Percentiles rank a stretch among this genome's conserved stretches.
These are phyloP conservation scores for Drosophila repleta DNA, from an alignment of 1,140 invertebrate genomes.

Conservation along the genomic window DNA sequence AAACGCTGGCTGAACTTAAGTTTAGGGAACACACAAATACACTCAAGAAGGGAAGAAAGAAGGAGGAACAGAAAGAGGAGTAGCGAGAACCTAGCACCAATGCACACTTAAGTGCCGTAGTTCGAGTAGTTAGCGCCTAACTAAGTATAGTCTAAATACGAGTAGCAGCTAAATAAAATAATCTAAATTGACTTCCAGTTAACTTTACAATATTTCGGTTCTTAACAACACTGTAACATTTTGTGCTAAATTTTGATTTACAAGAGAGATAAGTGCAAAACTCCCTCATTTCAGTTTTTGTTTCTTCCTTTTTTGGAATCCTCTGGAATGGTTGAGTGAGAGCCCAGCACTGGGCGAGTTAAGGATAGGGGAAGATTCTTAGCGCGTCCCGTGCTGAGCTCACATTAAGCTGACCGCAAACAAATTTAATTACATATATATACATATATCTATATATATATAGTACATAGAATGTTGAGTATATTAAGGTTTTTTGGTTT, in stretches of 20 bases:
- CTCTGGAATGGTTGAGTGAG: neutral
- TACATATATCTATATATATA: conserved; percentile 12
- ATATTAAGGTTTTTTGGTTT: conserved; percentile 57
- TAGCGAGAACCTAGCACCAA: conserved; percentile 32
- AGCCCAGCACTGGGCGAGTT: conserved; percentile 52
- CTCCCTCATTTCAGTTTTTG: neutral
- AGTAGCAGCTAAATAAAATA: conserved; percentile 30
- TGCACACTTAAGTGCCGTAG: conserved; percentile 50
- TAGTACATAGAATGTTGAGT: conserved; percentile 49
- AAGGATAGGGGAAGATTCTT: conserved; percentile 81
- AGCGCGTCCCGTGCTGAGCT: conserved; percentile 58
- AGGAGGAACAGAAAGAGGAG: no score
- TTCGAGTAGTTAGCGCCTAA: conserved; percentile 37
- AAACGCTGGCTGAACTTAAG: conserved; percentile 56
- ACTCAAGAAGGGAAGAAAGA: conserved; percentile 9
- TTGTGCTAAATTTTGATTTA: conserved; percentile 40
- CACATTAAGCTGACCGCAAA: conserved; percentile 1
- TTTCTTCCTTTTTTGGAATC: conserved; percentile 7
- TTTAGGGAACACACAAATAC: conserved; percentile 63
- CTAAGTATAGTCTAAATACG: conserved; percentile 19
- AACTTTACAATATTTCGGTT: conserved; percentile 33
- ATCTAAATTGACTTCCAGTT: conserved; percentile 74
- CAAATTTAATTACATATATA: neutral
- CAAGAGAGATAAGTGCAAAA: neutral
- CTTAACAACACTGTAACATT: conserved; percentile 4